Base-by-base conservation (phyloP, 2,888 invertebrate species). In the Noctua fimbriata region DNA sequence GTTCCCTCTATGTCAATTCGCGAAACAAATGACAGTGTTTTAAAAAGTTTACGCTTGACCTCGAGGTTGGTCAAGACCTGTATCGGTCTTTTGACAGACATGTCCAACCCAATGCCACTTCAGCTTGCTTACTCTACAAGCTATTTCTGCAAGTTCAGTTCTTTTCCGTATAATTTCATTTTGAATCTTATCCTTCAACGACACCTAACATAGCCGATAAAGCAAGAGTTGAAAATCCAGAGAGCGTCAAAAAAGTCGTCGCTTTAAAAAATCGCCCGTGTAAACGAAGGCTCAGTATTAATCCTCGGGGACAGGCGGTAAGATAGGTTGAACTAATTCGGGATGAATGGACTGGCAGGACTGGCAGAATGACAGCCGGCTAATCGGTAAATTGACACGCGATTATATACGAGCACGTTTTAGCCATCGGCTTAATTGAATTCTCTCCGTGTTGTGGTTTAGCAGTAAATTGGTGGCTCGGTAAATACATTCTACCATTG, bases 301-400 rank as follows among this genome's bases (percentile, higher is more conserved):
- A 86, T 86, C 84, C 69, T 47, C 6, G 3, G 52, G 36, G 69
- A 72, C 66, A 36, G 41, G 72, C 41, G 32, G 14, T 60, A 60
- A 67, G 78, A 86, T 65, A 58, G 65, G 66, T 41, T 52, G 63
- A 73, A 67, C 49, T 78, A 74, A 82, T 55, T 55, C 60, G 55
- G 55, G 66, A 69, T 82, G 65, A 84, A 84, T 82, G 47, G 49
- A 60, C 63, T 63, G 76, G 47, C 49, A 52, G 78, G 16, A 66
- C 55, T 66, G 70, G 49, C 44, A 60, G 66, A 5, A 67, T 67
- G n/a, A 16, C 44, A 47, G 66, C 6, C 52, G 24, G 63, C 16
- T 82, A 82, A 72, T 74, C 73, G 36, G 63, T 60, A 69, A 77
- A 86, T 77, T 77, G 82, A 86, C 77, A 77, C 47, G n/a, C 55